Base-by-base conservation (phyloP, 2,797 vertebrate genomes). In the Enoplosus armatus region DNA sequence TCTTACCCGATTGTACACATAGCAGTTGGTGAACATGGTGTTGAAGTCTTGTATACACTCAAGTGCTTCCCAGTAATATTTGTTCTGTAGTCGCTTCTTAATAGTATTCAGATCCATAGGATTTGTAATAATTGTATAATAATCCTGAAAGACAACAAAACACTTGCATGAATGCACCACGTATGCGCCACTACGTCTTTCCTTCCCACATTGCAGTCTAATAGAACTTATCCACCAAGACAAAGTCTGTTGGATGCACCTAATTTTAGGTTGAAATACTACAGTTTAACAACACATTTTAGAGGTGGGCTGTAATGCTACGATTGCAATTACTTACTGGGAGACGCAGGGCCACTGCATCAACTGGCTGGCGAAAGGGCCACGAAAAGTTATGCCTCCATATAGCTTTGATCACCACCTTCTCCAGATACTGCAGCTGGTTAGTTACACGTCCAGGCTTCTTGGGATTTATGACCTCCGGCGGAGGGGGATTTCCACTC, bases 81-180 rank as follows among this genome's bases (percentile, higher is more conserved):
- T 96, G 87, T 98, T 96, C 85, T 98, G 96, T 75, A 99, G 95
- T 12, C 97, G 96, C 84, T 95, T 97, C 88, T 95, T 97, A 84
- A 99, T 97, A 62, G 97, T 98, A 89, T 87, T 93, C 79, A 99
- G 91, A 69, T 99, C 98, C 98, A 99, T 99, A 37, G 98, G 98
- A 12, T 91, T 97, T 87, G 95, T 97, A 63, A 98, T 96, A 76
- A 99, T 97, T 74, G 89, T 88, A 82, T 99, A 98, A 94, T 99
- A 99, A 95, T 99, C 98, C 98, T 99, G 81, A 74, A 87, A 87
- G 20, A 60, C 43, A 63, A 70, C 11, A 78, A 43, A 77, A 56
- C 1, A 73, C 8, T 12, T 1, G 1, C 33, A 72, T 79, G 6
- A 84, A 70, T 10, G 45, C 31, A 79, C 3, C 0, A 26, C n/a